Conservation (phyloP, 2,797 vertebrate genomes). For the Poecilia picta region DNA sequence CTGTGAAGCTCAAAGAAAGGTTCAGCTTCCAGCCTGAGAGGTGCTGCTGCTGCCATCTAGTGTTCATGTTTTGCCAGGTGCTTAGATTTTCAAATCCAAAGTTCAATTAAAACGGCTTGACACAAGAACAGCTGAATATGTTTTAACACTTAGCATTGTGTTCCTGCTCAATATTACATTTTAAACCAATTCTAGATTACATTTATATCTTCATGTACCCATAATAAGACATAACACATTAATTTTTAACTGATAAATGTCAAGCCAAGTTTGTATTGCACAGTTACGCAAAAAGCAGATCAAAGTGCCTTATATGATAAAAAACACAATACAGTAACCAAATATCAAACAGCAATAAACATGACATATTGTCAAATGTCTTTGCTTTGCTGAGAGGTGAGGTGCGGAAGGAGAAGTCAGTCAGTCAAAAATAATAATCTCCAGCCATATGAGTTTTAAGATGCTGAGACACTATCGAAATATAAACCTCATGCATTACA, state of each 20-base stretch:
- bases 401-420: too few relatives aligned
- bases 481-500: too few relatives aligned
- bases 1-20: neutral
- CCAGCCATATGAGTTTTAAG: too few relatives aligned
- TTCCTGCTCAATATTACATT: neutral
- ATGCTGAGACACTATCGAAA: too few relatives aligned
- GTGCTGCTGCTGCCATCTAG: constrained; percentile 39
- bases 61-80: constrained; percentile 5
- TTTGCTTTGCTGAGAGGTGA: too few relatives aligned
- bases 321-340: too few relatives aligned
- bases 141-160: neutral
- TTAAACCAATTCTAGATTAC: neutral
- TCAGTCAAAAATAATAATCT: too few relatives aligned
- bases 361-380: too few relatives aligned
- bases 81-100: neutral
- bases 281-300: too few relatives aligned
- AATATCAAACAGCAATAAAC: too few relatives aligned
- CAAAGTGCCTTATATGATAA: too few relatives aligned
- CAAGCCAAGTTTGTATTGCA: neutral
- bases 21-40: neutral
- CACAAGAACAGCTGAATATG: neutral
- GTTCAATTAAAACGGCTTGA: neutral
- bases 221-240: neutral
- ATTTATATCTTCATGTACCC: neutral
- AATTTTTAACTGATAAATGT: neutral